Base-by-base conservation (phyloP, 2,888 invertebrate genomes). In the Caenorhabditis parvicauda region DNA sequence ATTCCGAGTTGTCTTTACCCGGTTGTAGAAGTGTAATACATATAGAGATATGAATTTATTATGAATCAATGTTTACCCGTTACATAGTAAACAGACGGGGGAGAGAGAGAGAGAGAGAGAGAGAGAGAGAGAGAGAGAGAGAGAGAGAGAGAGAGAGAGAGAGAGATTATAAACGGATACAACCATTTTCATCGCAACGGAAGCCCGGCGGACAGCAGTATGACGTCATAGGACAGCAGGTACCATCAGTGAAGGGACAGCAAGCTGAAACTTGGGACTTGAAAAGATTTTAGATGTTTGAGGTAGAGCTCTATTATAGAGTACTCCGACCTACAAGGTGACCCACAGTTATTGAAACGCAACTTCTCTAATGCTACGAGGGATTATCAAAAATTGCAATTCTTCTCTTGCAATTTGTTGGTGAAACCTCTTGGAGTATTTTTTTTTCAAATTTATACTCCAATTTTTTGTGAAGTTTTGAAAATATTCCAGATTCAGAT, bases 161-260 rank as follows among this genome's bases (percentile, higher is more conserved):
- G n/a, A n/a, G n/a, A n/a, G n/a, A n/a, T n/a, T n/a, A n/a, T n/a
- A n/a, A n/a, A n/a, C n/a, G n/a, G n/a, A n/a, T n/a, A n/a, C n/a
- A n/a, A n/a, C 63, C 68, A 1, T 45, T 48, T n/a, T 35, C 47
- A 9, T 55, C 39, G 32, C 68, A 68, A 0, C 37, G 29, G 39
- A 68, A 68, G 1, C 68, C 68, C 9, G 68, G 41, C 3, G 68
- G 68, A 41, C 68, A 68, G 29, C 68, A 68, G 9, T 24, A 35
- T 17, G 35, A 32, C 4, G 32, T 28, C 1, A 49, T 49, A 1
- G 62, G 57, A 35, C 68, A 68, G 21, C 68, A 68, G 0, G 41
- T 51, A 14, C 60, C 68, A 14, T 35, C 49, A 6, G 64, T 55
- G 49, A 65, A 68, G 9, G 68, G 68, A 43, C 68, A 68, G 46